phyloP scores from a whole-genome alignment of 2,113 vertebrate genomes.

The Lutjanus erythropterus region DNA sequence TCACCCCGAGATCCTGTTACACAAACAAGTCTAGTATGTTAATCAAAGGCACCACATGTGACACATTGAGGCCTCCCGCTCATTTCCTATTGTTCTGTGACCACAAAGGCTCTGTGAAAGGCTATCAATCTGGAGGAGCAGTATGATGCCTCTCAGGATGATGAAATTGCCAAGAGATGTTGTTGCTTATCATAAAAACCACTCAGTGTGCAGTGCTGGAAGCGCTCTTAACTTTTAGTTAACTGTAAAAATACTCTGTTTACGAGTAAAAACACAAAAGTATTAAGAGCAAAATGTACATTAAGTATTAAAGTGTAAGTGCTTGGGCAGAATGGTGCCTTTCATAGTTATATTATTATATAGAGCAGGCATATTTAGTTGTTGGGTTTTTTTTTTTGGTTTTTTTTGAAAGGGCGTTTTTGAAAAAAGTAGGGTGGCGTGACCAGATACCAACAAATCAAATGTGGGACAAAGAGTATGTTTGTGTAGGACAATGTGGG shows the following conservation, averaged over 20 bases:
- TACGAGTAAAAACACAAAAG: background rate
- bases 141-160: constrained; percentile 74
- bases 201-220: background rate
- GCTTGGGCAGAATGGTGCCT: background rate
- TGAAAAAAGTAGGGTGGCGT: too few species aligned
- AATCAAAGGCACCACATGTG: constrained; percentile 85
- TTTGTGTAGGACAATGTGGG: too few species aligned
- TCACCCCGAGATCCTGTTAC: constrained; percentile 74
- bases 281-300: background rate
- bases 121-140: constrained; percentile 79
- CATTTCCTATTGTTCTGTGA: constrained; percentile 82
- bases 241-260: background rate
- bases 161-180: constrained; percentile 56
- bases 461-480: too few species aligned
- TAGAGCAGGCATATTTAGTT: too few species aligned
- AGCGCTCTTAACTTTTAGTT: background rate
- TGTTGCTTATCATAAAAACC: constrained; percentile 2
- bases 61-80: constrained; percentile 82
- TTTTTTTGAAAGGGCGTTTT: too few species aligned
- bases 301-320: background rate
- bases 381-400: too few species aligned
- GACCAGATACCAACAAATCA: too few species aligned
- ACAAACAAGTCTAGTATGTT: constrained; percentile 82
- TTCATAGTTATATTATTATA: background rate
- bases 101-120: constrained; percentile 83